These are phyloP conservation scores for Didymodactylos carnosus DNA, from an alignment of 2,888 invertebrate species.

Conservation along the genomic window DNA sequence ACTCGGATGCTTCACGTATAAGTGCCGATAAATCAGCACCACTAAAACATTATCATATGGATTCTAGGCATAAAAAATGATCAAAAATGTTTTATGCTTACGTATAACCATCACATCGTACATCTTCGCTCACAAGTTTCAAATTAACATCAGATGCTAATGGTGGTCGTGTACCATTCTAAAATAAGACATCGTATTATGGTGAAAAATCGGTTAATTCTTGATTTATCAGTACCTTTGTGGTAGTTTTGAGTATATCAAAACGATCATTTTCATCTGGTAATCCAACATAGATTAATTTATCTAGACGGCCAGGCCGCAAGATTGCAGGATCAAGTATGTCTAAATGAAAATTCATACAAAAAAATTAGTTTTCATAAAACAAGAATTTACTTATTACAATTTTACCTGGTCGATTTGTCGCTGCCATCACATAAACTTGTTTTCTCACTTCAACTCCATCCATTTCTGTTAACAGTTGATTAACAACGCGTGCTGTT, in stretches of 20 bases:
- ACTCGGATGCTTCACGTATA: constrained; percentile 63
- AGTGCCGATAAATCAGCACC: constrained; percentile 81
- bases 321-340: constrained; percentile 86
- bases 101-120: constrained; percentile 56
- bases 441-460: constrained; percentile 72
- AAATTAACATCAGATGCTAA: constrained; percentile 57
- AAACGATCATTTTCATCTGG: constrained; percentile 55
- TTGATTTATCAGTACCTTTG: not conserved
- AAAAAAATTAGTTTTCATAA: not conserved
- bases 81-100: constrained; percentile 20
- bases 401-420: constrained; percentile 58
- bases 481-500: constrained; percentile 62
- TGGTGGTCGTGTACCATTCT: constrained; percentile 59
- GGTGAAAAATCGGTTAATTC: not conserved
- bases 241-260: constrained; percentile 63
- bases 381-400: not conserved
- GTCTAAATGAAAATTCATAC: constrained; percentile 36
- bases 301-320: constrained; percentile 68
- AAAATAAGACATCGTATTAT: constrained; percentile 19
- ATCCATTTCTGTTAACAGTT: constrained; percentile 93
- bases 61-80: not conserved
- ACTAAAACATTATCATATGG: constrained; percentile 21
- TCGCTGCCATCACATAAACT: constrained; percentile 83
- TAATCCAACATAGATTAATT: constrained; percentile 68
- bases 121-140: constrained; percentile 42